Evolutionary conservation across 2,888 invertebrate genomes (phyloP).

Genomic region (Anthophora plumipes): DNA sequence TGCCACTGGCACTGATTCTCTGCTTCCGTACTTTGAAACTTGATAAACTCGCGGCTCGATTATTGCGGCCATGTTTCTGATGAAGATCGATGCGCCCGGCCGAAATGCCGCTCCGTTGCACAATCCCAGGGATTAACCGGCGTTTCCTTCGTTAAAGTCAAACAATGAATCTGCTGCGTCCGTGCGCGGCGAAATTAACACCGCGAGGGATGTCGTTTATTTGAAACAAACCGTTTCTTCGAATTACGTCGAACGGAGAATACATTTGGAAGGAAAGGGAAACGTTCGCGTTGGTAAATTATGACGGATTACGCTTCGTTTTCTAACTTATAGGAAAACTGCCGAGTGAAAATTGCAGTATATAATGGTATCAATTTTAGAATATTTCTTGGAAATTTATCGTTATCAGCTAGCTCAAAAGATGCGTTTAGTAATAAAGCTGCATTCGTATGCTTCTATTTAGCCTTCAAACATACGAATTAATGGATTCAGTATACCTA

Average conservation of each 20-base stretch:
- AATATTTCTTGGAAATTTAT: too few species aligned
- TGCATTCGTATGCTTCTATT: too few species aligned
- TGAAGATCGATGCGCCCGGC: slow-evolving; percentile 44
- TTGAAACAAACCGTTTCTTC: neutral
- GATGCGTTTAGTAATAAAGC: too few species aligned
- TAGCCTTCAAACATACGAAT: too few species aligned
- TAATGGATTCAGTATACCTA: too few species aligned
- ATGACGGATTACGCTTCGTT: neutral
- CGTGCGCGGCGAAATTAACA: neutral
- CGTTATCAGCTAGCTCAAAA: too few species aligned
- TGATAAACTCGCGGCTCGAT: slow-evolving; percentile 59
- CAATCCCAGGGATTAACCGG: slow-evolving; percentile 36
- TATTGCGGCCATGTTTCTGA: slow-evolving; percentile 49
- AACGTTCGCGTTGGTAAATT: neutral
- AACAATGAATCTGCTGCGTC: slow-evolving; percentile 11
- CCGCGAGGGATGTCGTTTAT: neutral
- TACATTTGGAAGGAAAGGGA: neutral
- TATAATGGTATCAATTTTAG: too few species aligned
- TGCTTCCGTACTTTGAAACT: slow-evolving; percentile 46
- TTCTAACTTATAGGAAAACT: neutral
- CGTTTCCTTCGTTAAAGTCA: slow-evolving; percentile 25
- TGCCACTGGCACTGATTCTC: slow-evolving; percentile 49
- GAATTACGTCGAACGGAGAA: neutral
- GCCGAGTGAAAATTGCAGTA: too few species aligned
- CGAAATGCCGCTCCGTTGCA: slow-evolving; percentile 8